Evolutionary conservation across 1,140 invertebrate species (phyloP).

Genomic region (Coenobita brevimanus): DNA sequence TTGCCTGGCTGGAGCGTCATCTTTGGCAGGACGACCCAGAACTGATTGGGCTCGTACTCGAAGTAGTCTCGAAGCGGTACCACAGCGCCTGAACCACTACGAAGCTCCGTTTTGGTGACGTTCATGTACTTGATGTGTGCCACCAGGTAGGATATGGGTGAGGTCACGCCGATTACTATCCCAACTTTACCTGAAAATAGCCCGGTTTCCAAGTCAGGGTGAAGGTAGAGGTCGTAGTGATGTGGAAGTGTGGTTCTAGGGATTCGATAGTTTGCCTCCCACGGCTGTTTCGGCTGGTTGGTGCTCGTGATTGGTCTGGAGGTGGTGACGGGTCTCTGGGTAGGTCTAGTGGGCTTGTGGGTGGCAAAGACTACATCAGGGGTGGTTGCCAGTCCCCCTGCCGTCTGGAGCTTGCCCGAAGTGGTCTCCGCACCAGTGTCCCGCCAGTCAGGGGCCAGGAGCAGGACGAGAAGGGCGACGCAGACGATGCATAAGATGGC

Average conservation of each 20-base stretch:
- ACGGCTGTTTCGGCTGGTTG: constrained; percentile 71
- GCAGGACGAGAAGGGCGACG: constrained; percentile 60
- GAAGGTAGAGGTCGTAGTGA: constrained; percentile 84
- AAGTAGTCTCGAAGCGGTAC: constrained; percentile 73
- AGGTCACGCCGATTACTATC: constrained; percentile 75
- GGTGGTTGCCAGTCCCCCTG: not conserved
- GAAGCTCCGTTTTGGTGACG: constrained; percentile 71
- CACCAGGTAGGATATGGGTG: constrained; percentile 73
- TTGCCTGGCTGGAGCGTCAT: constrained; percentile 76
- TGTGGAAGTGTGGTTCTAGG: constrained; percentile 80
- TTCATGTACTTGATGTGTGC: constrained; percentile 74
- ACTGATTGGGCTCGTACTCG: constrained; percentile 78
- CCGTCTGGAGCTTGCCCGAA: not conserved
- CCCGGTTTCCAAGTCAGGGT: constrained; percentile 82
- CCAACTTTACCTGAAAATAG: constrained; percentile 82
- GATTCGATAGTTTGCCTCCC: constrained; percentile 76
- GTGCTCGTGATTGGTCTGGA: not conserved
- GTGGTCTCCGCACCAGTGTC: constrained; percentile 11
- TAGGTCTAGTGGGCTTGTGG: not conserved
- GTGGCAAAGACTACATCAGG: not conserved
- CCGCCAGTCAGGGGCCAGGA: constrained; percentile 46
- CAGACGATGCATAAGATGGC: constrained; percentile 40
- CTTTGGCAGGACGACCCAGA: constrained; percentile 79
- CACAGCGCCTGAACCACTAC: constrained; percentile 49
- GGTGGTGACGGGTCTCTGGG: not conserved